Evolutionary conservation across 30 jellyfish, hydroid and myxozoan genomes (phyloP), one percentile per base, ranked within the genome.

Genomic region (Rhopilema esculentum): DNA sequence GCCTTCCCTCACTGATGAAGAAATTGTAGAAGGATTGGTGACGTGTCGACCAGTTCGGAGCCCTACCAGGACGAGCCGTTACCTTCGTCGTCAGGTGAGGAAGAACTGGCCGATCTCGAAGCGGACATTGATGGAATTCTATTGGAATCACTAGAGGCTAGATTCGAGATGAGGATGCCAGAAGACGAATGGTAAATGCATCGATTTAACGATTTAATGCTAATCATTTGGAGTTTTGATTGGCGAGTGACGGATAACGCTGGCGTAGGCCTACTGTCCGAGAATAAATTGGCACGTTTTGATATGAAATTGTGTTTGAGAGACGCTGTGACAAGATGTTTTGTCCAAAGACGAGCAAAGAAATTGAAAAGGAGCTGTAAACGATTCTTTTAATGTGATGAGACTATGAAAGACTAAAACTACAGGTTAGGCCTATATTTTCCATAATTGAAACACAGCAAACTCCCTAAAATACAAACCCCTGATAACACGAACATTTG

Each of bases 111-210:
- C 64, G 64, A 70, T 32, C 26, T 12, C 75, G 75, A 70, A 22
- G 63, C 82, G 64, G 82, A 70, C 64, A 70, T 70, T n/a, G 65
- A 70, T 70, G 65, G 82, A n/a, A 70, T 70, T 27, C 82, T 62
- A 1, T 8, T 70, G 65, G 82, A 70, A 32, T n/a, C 82, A 27
- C 82, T 70, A 4, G 82, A 70, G 64, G 82, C 75, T n/a, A 65
- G 75, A 65, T 65, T 65, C 27, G 75, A 65, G 75, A 65, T 25
- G 75, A 65, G 26, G 29, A 65, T 65, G 75, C 75, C 75, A 65
- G 75, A 12, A 65, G 75, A 65, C 21, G 27, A n/a, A 65, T 65
- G 75, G 75, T 65, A 65, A 28, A 28, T 65, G 32, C 27, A 63
- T 63, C 29, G 27, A 63, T 63, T 63, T 63, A 20, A 65, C 75